These are phyloP conservation scores for Tenthredo scrophulariae DNA, from an alignment of 2,888 invertebrate genomes.

Conservation along the genomic window DNA sequence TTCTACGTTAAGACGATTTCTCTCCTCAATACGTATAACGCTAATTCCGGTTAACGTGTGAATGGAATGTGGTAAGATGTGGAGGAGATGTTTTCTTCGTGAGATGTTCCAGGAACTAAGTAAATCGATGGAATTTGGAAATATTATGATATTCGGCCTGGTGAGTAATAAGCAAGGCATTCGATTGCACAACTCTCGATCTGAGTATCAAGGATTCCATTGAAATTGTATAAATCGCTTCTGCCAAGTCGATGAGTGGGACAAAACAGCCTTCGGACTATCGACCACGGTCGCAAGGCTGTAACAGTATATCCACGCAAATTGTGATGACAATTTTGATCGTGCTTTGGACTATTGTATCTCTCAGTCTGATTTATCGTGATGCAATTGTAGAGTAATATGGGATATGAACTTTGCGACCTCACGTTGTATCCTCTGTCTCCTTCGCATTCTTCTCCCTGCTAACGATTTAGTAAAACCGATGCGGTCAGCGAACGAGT, in stretches of 20 bases:
- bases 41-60: background rate
- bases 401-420: conserved; percentile 7
- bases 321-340: conserved; percentile 18
- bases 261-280: conserved; percentile 58
- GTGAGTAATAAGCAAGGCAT: conserved; percentile 42
- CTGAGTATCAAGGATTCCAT: conserved; percentile 67
- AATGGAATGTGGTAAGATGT: background rate
- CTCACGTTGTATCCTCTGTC: background rate
- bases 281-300: conserved; percentile 46
- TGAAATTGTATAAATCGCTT: conserved; percentile 68
- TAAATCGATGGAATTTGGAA: conserved; percentile 18
- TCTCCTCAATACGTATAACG: background rate
- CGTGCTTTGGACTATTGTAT: background rate
- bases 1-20: background rate
- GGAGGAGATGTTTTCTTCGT: background rate
- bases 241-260: conserved; percentile 54
- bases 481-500: conserved; percentile 18
- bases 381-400: background rate
- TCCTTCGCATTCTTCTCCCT: background rate
- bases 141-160: conserved; percentile 6
- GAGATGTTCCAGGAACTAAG: conserved; percentile 15
- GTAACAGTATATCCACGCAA: background rate
- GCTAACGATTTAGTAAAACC: background rate
- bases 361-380: background rate
- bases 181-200: conserved; percentile 64